Percentiles rank a stretch among this genome's conserved stretches.
phyloP scores from a whole-genome alignment of 2,888 invertebrate species.

The Ectemnius continuus region DNA sequence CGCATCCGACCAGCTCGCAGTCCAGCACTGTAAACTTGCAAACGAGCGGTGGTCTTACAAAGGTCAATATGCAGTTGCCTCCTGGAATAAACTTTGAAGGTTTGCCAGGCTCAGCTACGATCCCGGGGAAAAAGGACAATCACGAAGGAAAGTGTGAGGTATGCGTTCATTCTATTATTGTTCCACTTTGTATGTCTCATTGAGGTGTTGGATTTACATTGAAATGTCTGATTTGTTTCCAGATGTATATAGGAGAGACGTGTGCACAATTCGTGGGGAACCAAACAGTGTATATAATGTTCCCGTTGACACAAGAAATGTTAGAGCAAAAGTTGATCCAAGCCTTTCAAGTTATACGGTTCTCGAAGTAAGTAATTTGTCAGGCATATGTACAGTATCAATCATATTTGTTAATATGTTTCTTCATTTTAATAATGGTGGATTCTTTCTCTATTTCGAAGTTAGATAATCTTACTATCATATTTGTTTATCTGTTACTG shows the following conservation, averaged over 20 bases:
- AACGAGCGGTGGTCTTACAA: conserved; percentile 69
- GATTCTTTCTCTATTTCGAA: no score
- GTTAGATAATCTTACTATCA: no score
- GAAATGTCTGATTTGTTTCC: conserved; percentile 62
- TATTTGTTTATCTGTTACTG: no score
- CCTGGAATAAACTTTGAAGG: background rate
- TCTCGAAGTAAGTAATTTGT: conserved; percentile 84
- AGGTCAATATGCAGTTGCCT: conserved; percentile 68
- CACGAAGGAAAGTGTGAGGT: conserved; percentile 73
- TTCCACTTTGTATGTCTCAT: background rate
- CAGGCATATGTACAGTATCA: no score
- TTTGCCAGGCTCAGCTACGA: conserved; percentile 47
- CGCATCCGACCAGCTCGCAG: conserved; percentile 68
- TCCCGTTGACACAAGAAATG: conserved; percentile 86
- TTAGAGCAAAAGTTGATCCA: conserved; percentile 90
- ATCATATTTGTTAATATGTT: no score
- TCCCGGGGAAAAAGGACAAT: conserved; percentile 67
- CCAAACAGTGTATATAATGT: conserved; percentile 91
- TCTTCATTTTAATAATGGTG: no score
- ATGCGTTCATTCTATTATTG: background rate
- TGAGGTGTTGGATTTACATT: background rate
- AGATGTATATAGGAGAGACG: conserved; percentile 89
- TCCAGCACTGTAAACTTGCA: conserved; percentile 64
- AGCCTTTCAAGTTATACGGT: conserved; percentile 91
- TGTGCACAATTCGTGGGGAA: conserved; percentile 89